A percentile compares a stretch with the other conserved stretches of the same genome.
phyloP scores from a whole-genome alignment of 2,113 vertebrate species.

The Dicrurus megarhynchus region DNA sequence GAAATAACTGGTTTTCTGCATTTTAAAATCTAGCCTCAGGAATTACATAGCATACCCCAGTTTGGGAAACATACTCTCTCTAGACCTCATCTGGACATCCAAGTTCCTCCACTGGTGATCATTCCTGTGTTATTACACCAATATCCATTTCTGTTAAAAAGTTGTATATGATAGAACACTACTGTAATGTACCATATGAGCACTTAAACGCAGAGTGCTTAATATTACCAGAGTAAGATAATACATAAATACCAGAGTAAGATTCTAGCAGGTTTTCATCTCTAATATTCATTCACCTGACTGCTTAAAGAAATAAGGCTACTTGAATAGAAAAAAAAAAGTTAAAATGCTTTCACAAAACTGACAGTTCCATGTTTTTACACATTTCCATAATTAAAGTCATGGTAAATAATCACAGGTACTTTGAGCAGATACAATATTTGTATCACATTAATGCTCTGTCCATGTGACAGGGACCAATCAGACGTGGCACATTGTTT shows the following conservation, averaged over 20 bases:
- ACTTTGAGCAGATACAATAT: neutral
- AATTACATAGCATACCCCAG: neutral
- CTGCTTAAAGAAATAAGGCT: neutral
- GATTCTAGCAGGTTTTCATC: neutral
- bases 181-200: accelerated
- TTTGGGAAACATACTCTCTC: neutral
- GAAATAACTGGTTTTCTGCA: neutral
- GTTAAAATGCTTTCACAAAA: neutral
- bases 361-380: neutral
- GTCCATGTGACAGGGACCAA: neutral
- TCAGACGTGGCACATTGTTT: neutral
- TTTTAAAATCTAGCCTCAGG: neutral
- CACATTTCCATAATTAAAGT: neutral
- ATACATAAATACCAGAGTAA: neutral
- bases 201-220: neutral
- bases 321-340: neutral
- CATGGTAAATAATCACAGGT: neutral
- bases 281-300: neutral
- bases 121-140: neutral
- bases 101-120: neutral
- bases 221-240: too few species aligned
- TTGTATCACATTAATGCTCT: neutral
- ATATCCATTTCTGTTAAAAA: neutral
- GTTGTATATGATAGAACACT: neutral
- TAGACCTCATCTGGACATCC: neutral